Evolutionary conservation across 1,140 invertebrate species (phyloP), one percentile per base, ranked within the genome.

Genomic region (Hestina assimilis): DNA sequence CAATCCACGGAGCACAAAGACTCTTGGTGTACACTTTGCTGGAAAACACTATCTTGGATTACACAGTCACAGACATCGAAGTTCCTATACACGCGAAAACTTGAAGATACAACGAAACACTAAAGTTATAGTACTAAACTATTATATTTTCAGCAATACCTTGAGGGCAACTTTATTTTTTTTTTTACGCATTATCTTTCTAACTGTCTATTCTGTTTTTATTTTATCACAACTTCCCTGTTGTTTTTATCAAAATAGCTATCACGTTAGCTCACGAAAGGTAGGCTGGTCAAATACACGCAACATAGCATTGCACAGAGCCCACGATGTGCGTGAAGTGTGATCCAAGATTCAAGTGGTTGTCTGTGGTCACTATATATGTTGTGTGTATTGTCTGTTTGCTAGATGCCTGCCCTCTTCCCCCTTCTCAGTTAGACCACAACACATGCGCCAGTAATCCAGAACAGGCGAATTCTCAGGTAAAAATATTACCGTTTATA

Each of bases 341-440:
- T 88, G 83, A 85, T 88, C 85, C 85, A 86, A 85, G 85, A 83
- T 82, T 80, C 71, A 71, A 76, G 82, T 81, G 80, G 81, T 86
- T 88, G 77, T 88, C 85, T 88, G 82, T 88, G 85, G 83, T 87
- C 85, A 88, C 83, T 88, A 83, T 88, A 83, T 84, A 89, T 89
- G 89, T 89, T 85, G 89, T 89, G 89, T 89, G 89, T 89, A 89
- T 89, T 89, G 87, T 89, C 84, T 89, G 89, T 88, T 89, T 89
- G 89, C 89, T 89, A 92, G 91, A 92, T 92, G 91, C 91, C 91
- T 92, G 91, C 90, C 90, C 90, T 90, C 90, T 90, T 89, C 90
- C 91, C 89, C 87, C 87, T 90, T 91, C 91, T 91, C 90, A 91
- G 90, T 91, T 91, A 92, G 91, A 91, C 90, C 90, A 91, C 90